A percentile compares a stretch with the other conserved stretches of the same genome.
Evolutionary conservation across 2,888 invertebrate genomes (phyloP).

Genomic region (Cepaea hortensis): DNA sequence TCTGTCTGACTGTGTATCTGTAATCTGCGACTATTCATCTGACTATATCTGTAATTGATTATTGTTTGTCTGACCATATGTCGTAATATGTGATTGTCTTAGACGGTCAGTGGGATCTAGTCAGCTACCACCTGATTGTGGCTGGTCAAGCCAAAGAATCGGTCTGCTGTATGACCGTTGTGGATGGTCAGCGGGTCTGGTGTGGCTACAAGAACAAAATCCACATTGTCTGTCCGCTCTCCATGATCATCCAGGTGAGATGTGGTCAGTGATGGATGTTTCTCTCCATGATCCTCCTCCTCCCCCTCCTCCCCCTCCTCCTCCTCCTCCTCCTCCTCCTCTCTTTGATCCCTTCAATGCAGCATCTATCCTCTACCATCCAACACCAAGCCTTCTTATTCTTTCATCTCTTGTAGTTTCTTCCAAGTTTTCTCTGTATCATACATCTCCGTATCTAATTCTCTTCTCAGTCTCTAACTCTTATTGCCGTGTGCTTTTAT

Average conservation of each 20-base stretch:
- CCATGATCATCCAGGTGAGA: conserved; percentile 81
- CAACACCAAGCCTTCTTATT: no score
- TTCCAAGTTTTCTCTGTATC: no score
- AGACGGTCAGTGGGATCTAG: conserved; percentile 96
- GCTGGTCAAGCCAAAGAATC: conserved; percentile 91
- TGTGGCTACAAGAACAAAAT: conserved; percentile 98
- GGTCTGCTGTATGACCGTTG: conserved; percentile 91
- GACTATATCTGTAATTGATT: no score
- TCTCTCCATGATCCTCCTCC: no score
- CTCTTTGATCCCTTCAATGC: no score
- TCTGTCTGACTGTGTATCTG: not conserved
- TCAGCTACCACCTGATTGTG: conserved; percentile 91
- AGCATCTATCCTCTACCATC: no score
- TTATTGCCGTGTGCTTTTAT: no score
- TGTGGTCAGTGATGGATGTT: not conserved
- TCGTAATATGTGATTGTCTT: not conserved
- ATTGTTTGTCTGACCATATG: not conserved
- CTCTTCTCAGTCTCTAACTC: no score
- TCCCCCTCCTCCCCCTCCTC: no score
- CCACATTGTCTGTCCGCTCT: conserved; percentile 90
- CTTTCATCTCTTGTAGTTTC: no score
- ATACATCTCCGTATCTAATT: no score
- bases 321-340: no score
- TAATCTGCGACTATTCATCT: not conserved
- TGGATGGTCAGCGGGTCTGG: conserved; percentile 90